phyloP scores from a whole-genome alignment of 2,113 vertebrate species.

The Microcebus ravelobensis region DNA sequence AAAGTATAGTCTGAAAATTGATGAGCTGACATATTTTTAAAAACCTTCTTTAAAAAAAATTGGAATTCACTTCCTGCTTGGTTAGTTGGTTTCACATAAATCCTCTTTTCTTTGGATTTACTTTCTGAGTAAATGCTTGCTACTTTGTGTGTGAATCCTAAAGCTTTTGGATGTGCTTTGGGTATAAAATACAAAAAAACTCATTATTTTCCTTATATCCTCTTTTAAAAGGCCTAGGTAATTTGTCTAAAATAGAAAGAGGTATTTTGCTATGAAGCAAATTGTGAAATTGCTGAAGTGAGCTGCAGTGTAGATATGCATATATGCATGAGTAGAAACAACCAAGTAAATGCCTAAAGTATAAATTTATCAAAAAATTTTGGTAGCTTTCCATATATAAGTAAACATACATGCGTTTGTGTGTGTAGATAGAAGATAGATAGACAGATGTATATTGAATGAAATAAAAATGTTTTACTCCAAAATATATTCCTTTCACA shows the following conservation, averaged over 20 bases:
- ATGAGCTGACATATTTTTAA: slow-evolving; percentile 67
- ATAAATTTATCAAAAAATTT: neutral
- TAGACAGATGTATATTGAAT: neutral
- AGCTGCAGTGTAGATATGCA: neutral
- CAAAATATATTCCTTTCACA: too few species aligned
- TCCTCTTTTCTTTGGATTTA: slow-evolving; percentile 51
- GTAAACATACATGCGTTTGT: neutral
- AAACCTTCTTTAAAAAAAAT: slow-evolving; percentile 55
- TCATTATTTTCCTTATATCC: neutral
- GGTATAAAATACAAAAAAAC: slow-evolving; percentile 15
- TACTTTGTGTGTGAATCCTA: slow-evolving; percentile 7
- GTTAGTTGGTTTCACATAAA: slow-evolving; percentile 48
- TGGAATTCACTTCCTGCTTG: slow-evolving; percentile 36
- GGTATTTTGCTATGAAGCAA: slow-evolving; percentile 7
- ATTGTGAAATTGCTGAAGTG: slow-evolving; percentile 42
- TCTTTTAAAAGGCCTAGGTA: slow-evolving; percentile 23
- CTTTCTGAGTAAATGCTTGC: slow-evolving; percentile 46
- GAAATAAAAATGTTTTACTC: too few species aligned
- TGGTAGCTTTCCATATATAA: neutral
- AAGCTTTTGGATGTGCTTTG: slow-evolving; percentile 21
- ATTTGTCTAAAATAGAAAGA: slow-evolving; percentile 53
- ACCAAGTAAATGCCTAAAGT: slow-evolving; percentile 11
- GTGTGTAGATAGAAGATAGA: neutral
- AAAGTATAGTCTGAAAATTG: slow-evolving; percentile 53
- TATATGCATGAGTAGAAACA: neutral